These are phyloP conservation scores for Anas platyrhynchos DNA, from an alignment of 2,113 vertebrate genomes.

Conservation along the genomic window DNA sequence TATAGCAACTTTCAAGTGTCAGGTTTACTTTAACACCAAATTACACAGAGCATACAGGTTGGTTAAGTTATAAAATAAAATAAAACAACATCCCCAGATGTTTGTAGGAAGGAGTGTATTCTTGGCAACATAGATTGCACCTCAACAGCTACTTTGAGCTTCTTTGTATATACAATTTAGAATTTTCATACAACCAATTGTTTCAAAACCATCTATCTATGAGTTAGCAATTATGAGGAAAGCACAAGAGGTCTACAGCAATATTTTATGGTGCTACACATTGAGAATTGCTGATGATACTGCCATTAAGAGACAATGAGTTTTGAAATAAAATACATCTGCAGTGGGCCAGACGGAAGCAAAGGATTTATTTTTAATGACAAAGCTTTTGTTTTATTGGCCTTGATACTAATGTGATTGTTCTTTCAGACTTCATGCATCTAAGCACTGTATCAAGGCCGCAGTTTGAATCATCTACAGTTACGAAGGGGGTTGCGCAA, in stretches of 20 bases:
- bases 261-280: neutral
- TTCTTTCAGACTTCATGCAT: neutral
- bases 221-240: neutral
- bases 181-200: neutral
- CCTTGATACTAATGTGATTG: neutral
- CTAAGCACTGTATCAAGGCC: neutral
- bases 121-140: neutral
- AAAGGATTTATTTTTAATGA: neutral
- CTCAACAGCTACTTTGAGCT: neutral
- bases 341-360: neutral
- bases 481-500: neutral
- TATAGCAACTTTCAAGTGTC: neutral
- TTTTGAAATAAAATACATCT: neutral
- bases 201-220: neutral
- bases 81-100: neutral
- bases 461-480: neutral
- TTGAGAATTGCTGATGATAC: neutral
- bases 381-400: conserved; percentile 1
- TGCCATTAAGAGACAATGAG: neutral
- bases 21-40: neutral
- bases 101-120: neutral
- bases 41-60: neutral
- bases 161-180: neutral
- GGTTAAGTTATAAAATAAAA: neutral
- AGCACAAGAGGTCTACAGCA: neutral